These are phyloP conservation scores for Antrozous pallidus DNA, from an alignment of 2,797 vertebrate species.

Conservation along the genomic window DNA sequence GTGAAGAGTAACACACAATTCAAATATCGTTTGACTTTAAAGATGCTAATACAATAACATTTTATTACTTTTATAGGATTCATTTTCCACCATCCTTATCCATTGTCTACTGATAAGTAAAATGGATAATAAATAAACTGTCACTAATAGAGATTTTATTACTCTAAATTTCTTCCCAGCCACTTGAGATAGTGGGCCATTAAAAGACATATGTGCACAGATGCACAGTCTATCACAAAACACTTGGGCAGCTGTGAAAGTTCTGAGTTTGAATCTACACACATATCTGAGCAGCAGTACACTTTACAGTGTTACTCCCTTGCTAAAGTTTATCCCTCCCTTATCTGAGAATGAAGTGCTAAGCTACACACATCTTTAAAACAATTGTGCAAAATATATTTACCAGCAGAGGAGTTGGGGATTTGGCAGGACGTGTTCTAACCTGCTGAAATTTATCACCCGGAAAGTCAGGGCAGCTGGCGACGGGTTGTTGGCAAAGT, in stretches of 20 bases:
- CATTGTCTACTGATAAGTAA: neutral
- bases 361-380: conserved; percentile 2
- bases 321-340: neutral
- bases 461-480: conserved; percentile 94
- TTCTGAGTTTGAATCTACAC: neutral
- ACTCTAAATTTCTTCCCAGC: neutral
- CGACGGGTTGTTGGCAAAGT: conserved; percentile 93
- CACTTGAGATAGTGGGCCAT: neutral
- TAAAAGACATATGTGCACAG: neutral
- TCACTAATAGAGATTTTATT: neutral
- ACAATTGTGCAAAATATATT: conserved; percentile 68
- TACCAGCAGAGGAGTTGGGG: conserved; percentile 99
- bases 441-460: conserved; percentile 92
- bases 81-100: neutral
- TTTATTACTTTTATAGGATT: neutral
- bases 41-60: neutral
- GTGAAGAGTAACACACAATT: neutral
- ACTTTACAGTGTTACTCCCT: neutral
- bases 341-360: neutral
- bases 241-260: neutral
- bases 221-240: neutral
- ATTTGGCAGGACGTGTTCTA: conserved; percentile 98
- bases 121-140: neutral
- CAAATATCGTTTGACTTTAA: conserved; percentile 17
- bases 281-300: neutral